Evolutionary conservation across 2,888 invertebrate species (phyloP).

Genomic region (Zeuzera pyrina): DNA sequence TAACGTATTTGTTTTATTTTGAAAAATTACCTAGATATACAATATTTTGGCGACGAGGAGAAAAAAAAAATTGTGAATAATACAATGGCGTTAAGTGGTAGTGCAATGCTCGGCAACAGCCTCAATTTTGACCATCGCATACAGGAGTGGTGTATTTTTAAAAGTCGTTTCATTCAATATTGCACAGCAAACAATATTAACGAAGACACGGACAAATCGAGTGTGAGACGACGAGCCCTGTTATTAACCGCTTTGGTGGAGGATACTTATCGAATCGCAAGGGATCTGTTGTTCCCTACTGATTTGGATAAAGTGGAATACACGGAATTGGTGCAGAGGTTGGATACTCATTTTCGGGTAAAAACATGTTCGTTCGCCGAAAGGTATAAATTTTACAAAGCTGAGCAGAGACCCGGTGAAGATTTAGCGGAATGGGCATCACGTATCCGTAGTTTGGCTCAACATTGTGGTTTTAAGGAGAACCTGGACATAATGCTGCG

Average conservation of each 20-base stretch:
- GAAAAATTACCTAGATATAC: no score
- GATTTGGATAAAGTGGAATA: conserved; percentile 5
- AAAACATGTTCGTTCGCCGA: conserved; percentile 10
- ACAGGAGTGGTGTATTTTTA: no score
- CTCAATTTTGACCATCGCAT: conserved; percentile 9
- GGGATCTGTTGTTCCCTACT: conserved; percentile 11
- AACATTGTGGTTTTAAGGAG: conserved; percentile 8
- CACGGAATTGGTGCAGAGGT: background rate
- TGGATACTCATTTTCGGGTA: conserved; percentile 5
- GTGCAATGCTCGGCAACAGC: conserved; percentile 6
- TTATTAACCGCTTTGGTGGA: conserved; percentile 15
- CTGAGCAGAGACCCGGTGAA: conserved; percentile 8
- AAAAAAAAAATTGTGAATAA: no score
- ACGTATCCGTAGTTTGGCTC: conserved; percentile 10
- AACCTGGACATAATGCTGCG: conserved; percentile 8
- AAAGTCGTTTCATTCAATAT: no score
- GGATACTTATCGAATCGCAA: conserved; percentile 15
- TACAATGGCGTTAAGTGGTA: no score
- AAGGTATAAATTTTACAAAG: no score
- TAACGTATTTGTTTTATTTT: no score
- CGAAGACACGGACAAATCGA: conserved; percentile 11
- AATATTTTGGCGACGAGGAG: no score
- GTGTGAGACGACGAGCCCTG: conserved; percentile 12
- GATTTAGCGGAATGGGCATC: conserved; percentile 10
- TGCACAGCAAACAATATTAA: no score